Conservation (phyloP, 1,140 invertebrate species). For the Bombus huntii region DNA sequence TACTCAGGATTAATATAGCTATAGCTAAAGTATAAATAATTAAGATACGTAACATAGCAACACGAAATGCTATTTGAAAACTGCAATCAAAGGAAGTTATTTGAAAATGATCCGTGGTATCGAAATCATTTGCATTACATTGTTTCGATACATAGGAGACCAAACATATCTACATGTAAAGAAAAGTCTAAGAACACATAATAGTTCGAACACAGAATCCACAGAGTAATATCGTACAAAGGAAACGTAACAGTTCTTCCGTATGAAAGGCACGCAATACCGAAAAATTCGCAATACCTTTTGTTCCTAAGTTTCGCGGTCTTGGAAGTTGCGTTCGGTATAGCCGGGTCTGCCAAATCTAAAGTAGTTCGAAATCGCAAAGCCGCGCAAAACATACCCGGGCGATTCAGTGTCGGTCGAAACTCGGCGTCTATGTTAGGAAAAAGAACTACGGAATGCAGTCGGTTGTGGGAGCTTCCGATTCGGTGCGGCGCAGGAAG, state of each 20-base stretch:
- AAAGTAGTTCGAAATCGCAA: constrained; percentile 55
- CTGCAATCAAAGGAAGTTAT: too few relatives aligned
- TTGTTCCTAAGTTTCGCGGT: constrained; percentile 50
- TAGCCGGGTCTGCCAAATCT: constrained; percentile 43
- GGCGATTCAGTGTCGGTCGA: constrained; percentile 34
- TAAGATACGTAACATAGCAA: too few relatives aligned
- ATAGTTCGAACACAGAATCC: neutral
- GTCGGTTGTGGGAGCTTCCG: constrained; percentile 25
- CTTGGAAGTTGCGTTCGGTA: constrained; percentile 31
- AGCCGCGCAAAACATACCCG: constrained; percentile 49
- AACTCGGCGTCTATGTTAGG: constrained; percentile 16
- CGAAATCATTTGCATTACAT: neutral
- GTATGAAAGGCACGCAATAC: neutral
- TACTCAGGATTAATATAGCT: too few relatives aligned
- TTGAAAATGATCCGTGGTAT: too few relatives aligned
- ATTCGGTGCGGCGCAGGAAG: constrained; percentile 47
- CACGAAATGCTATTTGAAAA: too few relatives aligned
- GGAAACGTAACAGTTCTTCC: constrained; percentile 14
- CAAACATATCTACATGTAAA: too few relatives aligned
- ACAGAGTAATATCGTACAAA: neutral
- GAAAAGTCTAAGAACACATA: neutral
- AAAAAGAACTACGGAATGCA: constrained; percentile 43
- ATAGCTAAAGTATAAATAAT: too few relatives aligned
- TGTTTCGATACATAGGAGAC: neutral
- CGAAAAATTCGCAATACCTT: constrained; percentile 46